Evolutionary conservation across 2,888 invertebrate species (phyloP).

Genomic region (Eupithecia inturbata): DNA sequence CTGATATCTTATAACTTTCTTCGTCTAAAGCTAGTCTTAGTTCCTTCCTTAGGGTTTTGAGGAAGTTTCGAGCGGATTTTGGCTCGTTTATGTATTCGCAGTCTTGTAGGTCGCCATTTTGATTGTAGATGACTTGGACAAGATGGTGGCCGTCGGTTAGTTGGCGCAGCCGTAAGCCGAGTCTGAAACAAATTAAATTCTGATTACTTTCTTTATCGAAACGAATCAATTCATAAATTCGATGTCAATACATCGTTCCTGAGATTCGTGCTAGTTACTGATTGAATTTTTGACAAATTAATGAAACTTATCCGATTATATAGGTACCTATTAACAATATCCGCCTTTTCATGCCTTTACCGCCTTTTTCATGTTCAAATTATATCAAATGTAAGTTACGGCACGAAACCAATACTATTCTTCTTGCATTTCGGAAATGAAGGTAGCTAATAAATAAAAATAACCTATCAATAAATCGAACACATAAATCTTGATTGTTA

Average conservation of each 20-base stretch:
- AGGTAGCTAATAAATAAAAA: background rate
- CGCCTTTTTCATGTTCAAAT: conserved; percentile 29
- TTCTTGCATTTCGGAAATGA: conserved; percentile 16
- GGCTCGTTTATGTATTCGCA: conserved; percentile 86
- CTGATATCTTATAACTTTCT: conserved; percentile 63
- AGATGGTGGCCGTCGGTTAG: conserved; percentile 87
- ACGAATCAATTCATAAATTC: background rate
- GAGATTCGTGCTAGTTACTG: background rate
- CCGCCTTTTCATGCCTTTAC: no score
- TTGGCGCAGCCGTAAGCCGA: conserved; percentile 86
- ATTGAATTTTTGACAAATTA: background rate
- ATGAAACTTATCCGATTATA: background rate
- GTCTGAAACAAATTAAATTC: conserved; percentile 70
- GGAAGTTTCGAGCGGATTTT: conserved; percentile 83
- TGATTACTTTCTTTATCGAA: background rate
- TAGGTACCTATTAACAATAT: background rate
- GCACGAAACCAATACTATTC: background rate
- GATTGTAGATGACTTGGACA: conserved; percentile 87
- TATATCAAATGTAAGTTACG: background rate
- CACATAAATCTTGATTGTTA: no score
- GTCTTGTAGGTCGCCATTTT: conserved; percentile 85
- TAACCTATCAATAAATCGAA: background rate
- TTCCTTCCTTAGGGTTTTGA: conserved; percentile 84
- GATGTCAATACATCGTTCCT: background rate
- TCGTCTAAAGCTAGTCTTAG: conserved; percentile 76